Percentiles rank a stretch among this genome's conserved stretches.
phyloP scores from a whole-genome alignment of 1,140 invertebrate genomes.

The Formica selysi region DNA sequence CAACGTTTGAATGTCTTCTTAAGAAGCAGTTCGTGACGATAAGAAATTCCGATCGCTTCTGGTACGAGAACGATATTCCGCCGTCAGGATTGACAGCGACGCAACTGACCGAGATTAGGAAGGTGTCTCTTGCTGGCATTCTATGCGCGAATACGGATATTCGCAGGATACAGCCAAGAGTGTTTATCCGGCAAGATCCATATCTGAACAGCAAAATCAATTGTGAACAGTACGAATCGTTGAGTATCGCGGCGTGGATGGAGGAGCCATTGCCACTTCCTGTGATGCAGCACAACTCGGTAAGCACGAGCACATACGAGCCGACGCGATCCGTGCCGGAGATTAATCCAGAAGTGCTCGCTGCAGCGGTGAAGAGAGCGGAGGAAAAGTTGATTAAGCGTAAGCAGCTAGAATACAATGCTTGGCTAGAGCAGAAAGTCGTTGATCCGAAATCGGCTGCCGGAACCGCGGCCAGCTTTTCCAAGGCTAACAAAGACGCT shows the following conservation, averaged over 20 bases:
- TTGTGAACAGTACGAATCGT: conserved; percentile 90
- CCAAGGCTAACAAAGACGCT: conserved; percentile 94
- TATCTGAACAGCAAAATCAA: conserved; percentile 94
- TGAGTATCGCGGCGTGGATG: conserved; percentile 89
- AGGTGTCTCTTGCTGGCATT: conserved; percentile 93
- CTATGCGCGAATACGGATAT: conserved; percentile 93
- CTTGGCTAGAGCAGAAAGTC: conserved; percentile 89
- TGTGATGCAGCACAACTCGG: conserved; percentile 84
- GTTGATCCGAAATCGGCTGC: conserved; percentile 93
- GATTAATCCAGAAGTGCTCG: conserved; percentile 86
- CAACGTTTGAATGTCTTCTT: conserved; percentile 95
- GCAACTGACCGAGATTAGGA: conserved; percentile 95
- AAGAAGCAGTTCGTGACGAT: conserved; percentile 93
- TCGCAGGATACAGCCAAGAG: conserved; percentile 91
- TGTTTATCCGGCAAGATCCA: conserved; percentile 95
- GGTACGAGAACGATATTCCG: conserved; percentile 98
- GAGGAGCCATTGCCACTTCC: conserved; percentile 85
- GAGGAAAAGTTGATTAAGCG: conserved; percentile 91
- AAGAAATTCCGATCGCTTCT: conserved; percentile 95
- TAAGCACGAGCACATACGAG: conserved; percentile 73
- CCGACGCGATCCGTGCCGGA: conserved; percentile 69
- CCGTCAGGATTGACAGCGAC: conserved; percentile 93
- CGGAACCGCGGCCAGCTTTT: conserved; percentile 95
- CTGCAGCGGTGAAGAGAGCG: conserved; percentile 91
- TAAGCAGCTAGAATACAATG: conserved; percentile 92